phyloP scores from a whole-genome alignment of 2,888 invertebrate species.

The Tortrix viridana region DNA sequence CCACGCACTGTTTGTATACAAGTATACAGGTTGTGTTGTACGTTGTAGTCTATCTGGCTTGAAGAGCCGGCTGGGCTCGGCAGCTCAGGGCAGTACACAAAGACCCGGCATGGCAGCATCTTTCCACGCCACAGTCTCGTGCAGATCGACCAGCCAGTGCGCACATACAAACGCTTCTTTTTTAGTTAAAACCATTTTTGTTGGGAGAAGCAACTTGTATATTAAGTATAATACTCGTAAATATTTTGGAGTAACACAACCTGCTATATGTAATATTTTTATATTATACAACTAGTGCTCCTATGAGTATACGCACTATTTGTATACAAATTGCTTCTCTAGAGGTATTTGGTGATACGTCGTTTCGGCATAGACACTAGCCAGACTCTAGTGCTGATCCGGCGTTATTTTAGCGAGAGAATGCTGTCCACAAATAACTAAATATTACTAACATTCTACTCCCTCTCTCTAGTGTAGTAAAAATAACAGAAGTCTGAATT shows the following conservation, averaged over 20 bases:
- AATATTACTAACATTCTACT: too few relatives aligned
- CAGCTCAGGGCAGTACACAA: conserved; percentile 55
- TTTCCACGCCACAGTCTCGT: conserved; percentile 75
- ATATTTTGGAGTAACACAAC: too few relatives aligned
- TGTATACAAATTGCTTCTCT: conserved; percentile 1
- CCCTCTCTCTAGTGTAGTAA: too few relatives aligned
- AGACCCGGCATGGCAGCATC: conserved; percentile 56
- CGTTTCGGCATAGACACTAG: not conserved
- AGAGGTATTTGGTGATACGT: not conserved
- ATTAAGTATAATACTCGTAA: too few relatives aligned
- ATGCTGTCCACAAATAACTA: not conserved
- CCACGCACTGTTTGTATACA: too few relatives aligned
- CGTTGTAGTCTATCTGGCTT: conserved; percentile 85
- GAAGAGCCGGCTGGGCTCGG: conserved; percentile 71
- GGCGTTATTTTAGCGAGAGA: not conserved
- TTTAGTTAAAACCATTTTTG: not conserved
- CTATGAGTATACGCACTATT: not conserved
- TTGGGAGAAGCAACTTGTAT: conserved; percentile 1
- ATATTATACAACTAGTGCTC: too few relatives aligned
- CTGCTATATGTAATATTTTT: too few relatives aligned
- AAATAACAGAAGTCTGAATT: too few relatives aligned
- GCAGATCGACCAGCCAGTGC: conserved; percentile 55
- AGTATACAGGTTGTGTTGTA: conserved; percentile 31
- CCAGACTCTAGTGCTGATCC: not conserved
- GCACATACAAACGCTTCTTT: not conserved